These are phyloP conservation scores for Basileuterus tristriatus DNA, from an alignment of 2,797 vertebrate species.

Conservation along the genomic window DNA sequence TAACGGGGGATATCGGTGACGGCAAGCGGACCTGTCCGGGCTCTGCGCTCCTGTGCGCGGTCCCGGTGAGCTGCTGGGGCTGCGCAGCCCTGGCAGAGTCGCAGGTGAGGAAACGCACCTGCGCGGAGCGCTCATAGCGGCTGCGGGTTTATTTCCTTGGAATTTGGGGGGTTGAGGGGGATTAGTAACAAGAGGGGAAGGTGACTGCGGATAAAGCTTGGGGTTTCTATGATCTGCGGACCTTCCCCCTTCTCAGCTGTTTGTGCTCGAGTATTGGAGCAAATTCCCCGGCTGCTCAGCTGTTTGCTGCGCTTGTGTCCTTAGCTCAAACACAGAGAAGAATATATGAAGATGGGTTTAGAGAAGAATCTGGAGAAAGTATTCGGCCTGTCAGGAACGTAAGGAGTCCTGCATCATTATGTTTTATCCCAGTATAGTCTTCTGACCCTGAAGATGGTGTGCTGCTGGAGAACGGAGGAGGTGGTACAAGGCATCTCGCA, in stretches of 20 bases:
- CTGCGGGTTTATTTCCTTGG: background rate
- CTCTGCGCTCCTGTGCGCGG: background rate
- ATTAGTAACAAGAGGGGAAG: background rate
- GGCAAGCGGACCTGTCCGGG: background rate
- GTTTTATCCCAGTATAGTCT: background rate
- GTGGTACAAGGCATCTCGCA: background rate
- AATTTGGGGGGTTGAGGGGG: background rate
- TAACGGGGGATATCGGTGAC: background rate
- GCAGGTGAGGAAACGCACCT: background rate
- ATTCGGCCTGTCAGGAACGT: background rate
- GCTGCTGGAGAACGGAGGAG: background rate
- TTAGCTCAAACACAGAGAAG: background rate
- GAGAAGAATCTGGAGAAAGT: background rate
- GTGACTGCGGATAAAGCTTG: background rate
- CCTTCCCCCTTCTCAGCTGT: conserved; percentile 32
- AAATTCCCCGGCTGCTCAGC: conserved; percentile 61
- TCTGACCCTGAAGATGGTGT: background rate
- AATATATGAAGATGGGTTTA: background rate
- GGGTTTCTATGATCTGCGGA: background rate
- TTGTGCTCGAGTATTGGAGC: background rate
- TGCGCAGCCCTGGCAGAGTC: background rate
- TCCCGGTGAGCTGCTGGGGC: background rate
- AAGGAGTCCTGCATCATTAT: background rate
- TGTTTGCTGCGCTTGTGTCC: conserved; percentile 27
- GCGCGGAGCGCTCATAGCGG: background rate